Evolutionary conservation across 2,113 vertebrate species (phyloP).

Genomic region (Seriola quinqueradiata): DNA sequence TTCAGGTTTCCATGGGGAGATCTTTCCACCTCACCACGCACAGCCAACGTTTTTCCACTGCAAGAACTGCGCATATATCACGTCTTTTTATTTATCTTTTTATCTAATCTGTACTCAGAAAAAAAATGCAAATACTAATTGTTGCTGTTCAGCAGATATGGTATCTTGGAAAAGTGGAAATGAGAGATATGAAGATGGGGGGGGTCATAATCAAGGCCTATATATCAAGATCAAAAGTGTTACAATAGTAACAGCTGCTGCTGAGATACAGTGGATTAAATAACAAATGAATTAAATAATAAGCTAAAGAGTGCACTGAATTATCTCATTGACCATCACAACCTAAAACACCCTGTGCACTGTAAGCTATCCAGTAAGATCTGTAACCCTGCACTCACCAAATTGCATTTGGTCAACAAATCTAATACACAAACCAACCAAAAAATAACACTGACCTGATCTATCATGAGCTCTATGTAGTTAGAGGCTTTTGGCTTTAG

Average conservation of each 20-base stretch:
- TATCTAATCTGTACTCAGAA: not conserved
- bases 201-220: not conserved
- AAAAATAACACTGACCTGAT: not conserved
- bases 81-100: constrained; percentile 10
- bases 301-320: not conserved
- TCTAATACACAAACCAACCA: not conserved
- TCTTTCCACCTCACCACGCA: constrained; percentile 56
- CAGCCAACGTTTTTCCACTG: constrained; percentile 53
- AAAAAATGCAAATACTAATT: not conserved
- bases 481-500: constrained; percentile 7
- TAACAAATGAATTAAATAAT: not conserved
- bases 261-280: not conserved
- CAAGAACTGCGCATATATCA: constrained; percentile 1
- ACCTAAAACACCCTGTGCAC: not conserved
- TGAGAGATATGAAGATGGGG: not conserved
- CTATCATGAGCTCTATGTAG: not conserved
- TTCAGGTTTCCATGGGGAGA: constrained; percentile 70
- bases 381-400: not conserved
- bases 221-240: constrained; percentile 1
- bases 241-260: not conserved
- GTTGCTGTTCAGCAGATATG: not conserved
- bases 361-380: not conserved
- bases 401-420: not conserved
- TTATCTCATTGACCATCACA: not conserved
- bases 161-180: constrained; percentile 10